Base-by-base conservation (phyloP, 2,797 vertebrate genomes). In the Distichodus sexfasciatus region DNA sequence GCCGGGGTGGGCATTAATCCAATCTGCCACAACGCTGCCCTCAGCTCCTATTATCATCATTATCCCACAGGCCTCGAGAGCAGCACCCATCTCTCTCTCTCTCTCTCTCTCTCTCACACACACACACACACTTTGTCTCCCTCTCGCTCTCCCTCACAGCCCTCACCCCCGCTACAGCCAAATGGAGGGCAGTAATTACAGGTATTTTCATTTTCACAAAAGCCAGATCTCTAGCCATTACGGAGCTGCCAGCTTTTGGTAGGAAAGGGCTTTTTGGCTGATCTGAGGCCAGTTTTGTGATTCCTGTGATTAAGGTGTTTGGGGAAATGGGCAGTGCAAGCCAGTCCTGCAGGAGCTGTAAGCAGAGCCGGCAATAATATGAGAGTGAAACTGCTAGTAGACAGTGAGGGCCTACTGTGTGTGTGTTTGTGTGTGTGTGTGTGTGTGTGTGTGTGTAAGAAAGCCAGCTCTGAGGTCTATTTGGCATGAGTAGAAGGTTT, bases 1-100 rank as follows among this genome's bases (percentile, higher is more conserved):
- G 54, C 72, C 58, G 24, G 69, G 44, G 66, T 72, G 69, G n/a
- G 60, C 73, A 72, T 78, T 78, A 75, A 70, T 69, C 65, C 74
- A 50, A 33, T 54, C 46, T 68, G 63, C 71, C 40, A 33, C n/a
- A n/a, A n/a, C 53, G 67, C 57, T 55, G 62, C 35, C 40, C 53
- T 76, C 69, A 69, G 55, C 68, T 70, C 76, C n/a, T n/a, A n/a
- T 79, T 64, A 73, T 51, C 50, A 70, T 60, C 64, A 69, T 73
- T 73, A 73, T 67, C 66, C 46, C 70, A 33, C 51, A 76, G 29
- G 50, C 51, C 50, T 53, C 19, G 35, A 72, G 48, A 75, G 69
- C 19, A 24, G 24, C 14, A 6, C 29, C 33, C 28, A 28, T 40
- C 41, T 5, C 53, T 47, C 41, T 46, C 53, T 12, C 51, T 3